Evolutionary conservation across 1,140 invertebrate genomes (phyloP), one percentile per base, ranked within the genome.

Genomic region (Cherax destructor): DNA sequence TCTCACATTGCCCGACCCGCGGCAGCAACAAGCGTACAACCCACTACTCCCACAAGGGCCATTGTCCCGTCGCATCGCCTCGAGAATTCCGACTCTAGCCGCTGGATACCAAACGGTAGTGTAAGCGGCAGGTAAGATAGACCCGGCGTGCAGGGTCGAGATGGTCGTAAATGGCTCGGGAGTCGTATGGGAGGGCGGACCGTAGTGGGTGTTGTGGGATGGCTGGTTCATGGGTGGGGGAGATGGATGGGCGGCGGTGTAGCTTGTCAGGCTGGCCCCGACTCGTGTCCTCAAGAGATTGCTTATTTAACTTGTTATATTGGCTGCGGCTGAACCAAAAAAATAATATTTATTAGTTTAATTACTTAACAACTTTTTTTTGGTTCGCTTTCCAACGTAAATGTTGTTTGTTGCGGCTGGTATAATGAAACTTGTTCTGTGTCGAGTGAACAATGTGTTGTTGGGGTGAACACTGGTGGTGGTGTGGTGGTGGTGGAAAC

Each of bases 291-390:
- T 21, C n/a, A 49, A 61, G 76, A 88, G 86, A 88, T 88, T 88
- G 86, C 77, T 88, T 88, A 88, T 88, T 88, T 88, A 88, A 88
- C 77, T 88, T 88, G 86, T 81, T 88, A 88, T 88, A 88, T 88
- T 88, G 86, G 79, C 77, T 88, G 80, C 61, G 24, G 61, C 77
- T 80, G 61, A 87, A 81, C 59, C 80, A 65, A 65, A 65, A 65
- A 21, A 5, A 65, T 16, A 18, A 81, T 88, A 88, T 88, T 88
- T 88, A 88, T 88, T 88, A 81, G 86, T 88, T 88, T 88, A 88
- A 88, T 88, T 88, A 88, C 86, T 88, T 88, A 65, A 47, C n/a
- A 88, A 88, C 77, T 88, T 88, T 72, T 78, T 21, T 24, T 56
- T 9, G 52, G 30, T 41, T 59, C 56, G 9, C 56, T 59, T 59